Base-by-base conservation (phyloP, 2,797 vertebrate species). In the Sparidentex hasta region DNA sequence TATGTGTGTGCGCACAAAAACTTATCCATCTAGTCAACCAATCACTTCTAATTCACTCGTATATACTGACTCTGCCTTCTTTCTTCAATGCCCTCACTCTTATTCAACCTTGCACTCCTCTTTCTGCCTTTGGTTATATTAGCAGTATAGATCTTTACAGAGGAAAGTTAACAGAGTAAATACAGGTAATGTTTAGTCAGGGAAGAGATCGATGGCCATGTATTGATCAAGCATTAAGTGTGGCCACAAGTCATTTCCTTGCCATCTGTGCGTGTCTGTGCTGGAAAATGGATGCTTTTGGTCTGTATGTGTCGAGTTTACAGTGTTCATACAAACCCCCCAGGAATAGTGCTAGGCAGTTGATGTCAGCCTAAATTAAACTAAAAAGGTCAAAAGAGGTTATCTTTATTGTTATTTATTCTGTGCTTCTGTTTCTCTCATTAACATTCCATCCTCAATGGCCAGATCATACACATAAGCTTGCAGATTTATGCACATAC, bases 141-240 rank as follows among this genome's bases (percentile, higher is more conserved):
- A 56, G 67, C 58, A 63, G 55, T 71, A 80, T 63, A 50, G 71
- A 80, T 85, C 78, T 61, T 51, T 81, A 77, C 25, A 18, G 41
- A 55, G 33, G 47, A 55, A 83, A 80, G 66, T 71, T 80, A 66
- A 77, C 29, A 63, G 50, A 66, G 73, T 81, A 77, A 86, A 84
- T 69, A 80, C 80, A 83, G 77, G 48, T 65, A 74, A 77, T 82
- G 82, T 78, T 86, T 74, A 85, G 71, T 61, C 59, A 68, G 50
- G n/a, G 64, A 70, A 71, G 52, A 41, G 55, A 84, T 90, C 64
- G 1, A 87, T 88, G 1, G 57, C 48, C 41, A 12, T 72, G 52
- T 79, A 83, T 87, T 86, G 86, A 91, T 87, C 80, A 74, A 71
- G 61, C 70, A 81, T 86, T 74, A 83, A 78, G 77, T 68, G 57